Evolutionary conservation across 2,113 vertebrate genomes (phyloP).

Genomic region (Charina bottae): DNA sequence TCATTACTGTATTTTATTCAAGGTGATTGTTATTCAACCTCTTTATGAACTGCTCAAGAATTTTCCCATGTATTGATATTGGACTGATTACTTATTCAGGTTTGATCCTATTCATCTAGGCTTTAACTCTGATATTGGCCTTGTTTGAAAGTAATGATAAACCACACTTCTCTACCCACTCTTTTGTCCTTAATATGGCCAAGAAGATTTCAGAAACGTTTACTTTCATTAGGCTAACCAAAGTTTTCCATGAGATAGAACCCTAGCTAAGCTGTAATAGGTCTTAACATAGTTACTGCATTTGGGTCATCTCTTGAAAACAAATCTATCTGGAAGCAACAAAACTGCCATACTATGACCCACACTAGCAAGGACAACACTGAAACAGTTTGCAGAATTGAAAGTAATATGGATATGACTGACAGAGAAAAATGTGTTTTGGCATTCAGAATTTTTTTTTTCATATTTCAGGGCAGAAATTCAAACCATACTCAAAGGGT

Average conservation of each 20-base stretch:
- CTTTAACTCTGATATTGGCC: background rate
- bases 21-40: too few species aligned
- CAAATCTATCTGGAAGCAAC: background rate
- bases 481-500: constrained; percentile 57
- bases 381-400: constrained; percentile 39
- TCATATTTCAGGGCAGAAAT: constrained; percentile 64
- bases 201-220: too few species aligned
- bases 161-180: too few species aligned
- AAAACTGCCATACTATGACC: constrained; percentile 36
- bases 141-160: background rate
- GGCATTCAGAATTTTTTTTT: constrained; percentile 58
- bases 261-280: too few species aligned
- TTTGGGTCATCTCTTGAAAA: constrained; percentile 26
- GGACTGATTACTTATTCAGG: background rate
- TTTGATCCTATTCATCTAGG: background rate
- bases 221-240: too few species aligned
- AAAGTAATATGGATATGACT: constrained; percentile 46
- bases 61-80: too few species aligned
- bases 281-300: constrained; percentile 44
- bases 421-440: constrained; percentile 60
- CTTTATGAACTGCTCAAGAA: too few species aligned
- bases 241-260: too few species aligned
- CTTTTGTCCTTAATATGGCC: too few species aligned
- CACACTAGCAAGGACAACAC: constrained; percentile 49
- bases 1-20: too few species aligned